These are phyloP conservation scores for Sinocyclocheilus anshuiensis DNA, from an alignment of 2,113 vertebrate genomes.

Conservation along the genomic window DNA sequence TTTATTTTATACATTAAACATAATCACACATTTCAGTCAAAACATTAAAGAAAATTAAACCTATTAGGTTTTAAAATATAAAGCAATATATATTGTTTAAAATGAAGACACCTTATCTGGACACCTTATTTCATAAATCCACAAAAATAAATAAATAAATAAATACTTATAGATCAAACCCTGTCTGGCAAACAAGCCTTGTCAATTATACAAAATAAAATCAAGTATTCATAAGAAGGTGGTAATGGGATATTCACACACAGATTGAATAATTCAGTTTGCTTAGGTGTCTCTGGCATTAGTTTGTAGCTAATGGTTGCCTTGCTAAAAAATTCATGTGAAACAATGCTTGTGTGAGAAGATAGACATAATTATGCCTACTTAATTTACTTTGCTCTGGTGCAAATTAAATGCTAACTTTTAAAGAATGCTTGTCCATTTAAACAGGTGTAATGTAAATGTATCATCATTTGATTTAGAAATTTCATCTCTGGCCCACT, in stretches of 20 bases:
- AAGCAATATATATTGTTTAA: neutral
- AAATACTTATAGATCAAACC: constrained; percentile 66
- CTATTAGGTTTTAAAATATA: neutral
- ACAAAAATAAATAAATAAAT: neutral
- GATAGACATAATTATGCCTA: constrained; percentile 76
- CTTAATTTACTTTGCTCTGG: constrained; percentile 73
- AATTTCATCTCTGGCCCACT: constrained; percentile 74
- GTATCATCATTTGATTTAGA: constrained; percentile 81
- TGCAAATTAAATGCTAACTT: constrained; percentile 64
- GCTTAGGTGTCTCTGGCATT: constrained; percentile 81
- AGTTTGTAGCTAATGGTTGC: constrained; percentile 83
- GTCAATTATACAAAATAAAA: constrained; percentile 96
- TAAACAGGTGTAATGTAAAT: constrained; percentile 67
- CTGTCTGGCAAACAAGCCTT: constrained; percentile 82
- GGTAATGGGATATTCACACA: constrained; percentile 86
- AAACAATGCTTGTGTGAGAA: constrained; percentile 76
- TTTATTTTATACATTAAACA: neutral
- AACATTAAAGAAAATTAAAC: neutral
- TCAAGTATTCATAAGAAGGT: constrained; percentile 95
- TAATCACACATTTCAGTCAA: too few species aligned
- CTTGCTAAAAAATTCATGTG: constrained; percentile 86
- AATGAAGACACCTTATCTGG: neutral
- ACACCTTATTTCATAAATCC: neutral
- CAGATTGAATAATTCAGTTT: constrained; percentile 96
- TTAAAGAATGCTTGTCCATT: constrained; percentile 62